Evolutionary conservation across 2,888 invertebrate genomes (phyloP), one percentile per base, ranked within the genome.

Genomic region (Dimorphilus gyrociliatus): DNA sequence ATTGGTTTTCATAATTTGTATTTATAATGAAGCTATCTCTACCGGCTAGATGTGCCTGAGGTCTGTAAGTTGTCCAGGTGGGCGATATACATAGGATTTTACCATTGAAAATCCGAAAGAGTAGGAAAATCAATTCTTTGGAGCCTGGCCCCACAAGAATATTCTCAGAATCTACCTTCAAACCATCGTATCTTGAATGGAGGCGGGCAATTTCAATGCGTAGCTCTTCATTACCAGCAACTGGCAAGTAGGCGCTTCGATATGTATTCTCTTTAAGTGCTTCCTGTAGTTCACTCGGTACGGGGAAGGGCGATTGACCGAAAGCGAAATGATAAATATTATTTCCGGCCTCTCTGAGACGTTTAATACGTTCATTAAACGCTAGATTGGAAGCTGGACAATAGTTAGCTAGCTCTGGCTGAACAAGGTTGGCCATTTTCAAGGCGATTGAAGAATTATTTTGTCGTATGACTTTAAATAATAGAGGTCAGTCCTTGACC

Each of bases 271-370:
- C 44, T 30, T 44, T 37, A n/a, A 60, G 39, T 1, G 47, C 48
- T 10, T 48, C 41, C 1, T 41, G 45, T 16, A 55, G 53, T n/a
- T 39, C 37, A n/a, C 50, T 46, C 21, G 53, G 37, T 1, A 57
- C 41, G 1, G 58, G 56, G 32, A 60, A 60, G 1, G 60, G 60
- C 1, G 60, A 51, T 38, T 60, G 56, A 2, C 60, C 59, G 33
- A 60, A 60, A 3, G 48, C 58, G 30, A 60, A 53, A 30, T 58
- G 56, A 33, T 52, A 51, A 16, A 60, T 40, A 3, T 38, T 41
- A 16, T 40, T 25, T 5, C 60, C 60, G n/a, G 37, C 41, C 19
- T 38, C 34, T 23, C 48, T 47, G 33, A 48, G 30, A 8, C 45
- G 36, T 28, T 43, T 47, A 5, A 55, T 47, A 23, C 43, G 41